A percentile compares a stretch with the other conserved stretches of the same genome.
phyloP scores from a whole-genome alignment of 30 jellyfish, hydroid and myxozoan genomes.

The Pelagia noctiluca region DNA sequence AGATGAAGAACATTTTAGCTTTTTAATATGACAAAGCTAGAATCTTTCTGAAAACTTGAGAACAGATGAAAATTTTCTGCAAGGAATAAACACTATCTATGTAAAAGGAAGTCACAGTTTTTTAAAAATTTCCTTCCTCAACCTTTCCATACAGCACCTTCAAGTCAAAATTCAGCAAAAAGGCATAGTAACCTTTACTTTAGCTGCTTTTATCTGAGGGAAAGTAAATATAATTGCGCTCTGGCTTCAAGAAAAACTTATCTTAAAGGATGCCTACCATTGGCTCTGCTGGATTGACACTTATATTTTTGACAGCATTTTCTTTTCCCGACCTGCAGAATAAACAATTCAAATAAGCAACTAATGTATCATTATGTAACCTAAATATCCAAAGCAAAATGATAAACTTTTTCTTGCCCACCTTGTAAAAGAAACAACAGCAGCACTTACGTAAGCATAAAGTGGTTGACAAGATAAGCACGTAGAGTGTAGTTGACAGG shows the following conservation, averaged over 20 bases:
- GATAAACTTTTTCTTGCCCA: not conserved
- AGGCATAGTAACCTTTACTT: too few species aligned
- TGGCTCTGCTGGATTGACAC: conserved; percentile 92
- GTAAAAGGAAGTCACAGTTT: too few species aligned
- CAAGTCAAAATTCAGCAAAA: too few species aligned
- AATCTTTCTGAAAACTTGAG: too few species aligned
- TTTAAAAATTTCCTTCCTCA: too few species aligned
- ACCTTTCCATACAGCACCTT: too few species aligned
- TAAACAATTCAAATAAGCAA: not conserved
- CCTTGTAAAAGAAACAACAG: not conserved
- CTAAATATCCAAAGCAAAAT: not conserved
- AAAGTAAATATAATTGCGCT: too few species aligned
- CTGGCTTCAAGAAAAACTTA: too few species aligned
- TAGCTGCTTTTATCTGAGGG: too few species aligned
- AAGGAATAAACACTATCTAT: too few species aligned
- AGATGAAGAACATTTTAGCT: not conserved
- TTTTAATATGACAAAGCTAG: too few species aligned
- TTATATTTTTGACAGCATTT: conserved; percentile 13
- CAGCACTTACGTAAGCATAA: conserved; percentile 47
- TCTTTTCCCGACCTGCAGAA: conserved; percentile 39
- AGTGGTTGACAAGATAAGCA: conserved; percentile 48
- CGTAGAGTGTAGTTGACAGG: conserved; percentile 57
- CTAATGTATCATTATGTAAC: not conserved
- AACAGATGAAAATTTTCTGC: too few species aligned
- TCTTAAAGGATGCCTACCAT: conserved; percentile 63